phyloP scores from a whole-genome alignment of 2,888 invertebrate species.

The Arrhopalites spinosus region DNA sequence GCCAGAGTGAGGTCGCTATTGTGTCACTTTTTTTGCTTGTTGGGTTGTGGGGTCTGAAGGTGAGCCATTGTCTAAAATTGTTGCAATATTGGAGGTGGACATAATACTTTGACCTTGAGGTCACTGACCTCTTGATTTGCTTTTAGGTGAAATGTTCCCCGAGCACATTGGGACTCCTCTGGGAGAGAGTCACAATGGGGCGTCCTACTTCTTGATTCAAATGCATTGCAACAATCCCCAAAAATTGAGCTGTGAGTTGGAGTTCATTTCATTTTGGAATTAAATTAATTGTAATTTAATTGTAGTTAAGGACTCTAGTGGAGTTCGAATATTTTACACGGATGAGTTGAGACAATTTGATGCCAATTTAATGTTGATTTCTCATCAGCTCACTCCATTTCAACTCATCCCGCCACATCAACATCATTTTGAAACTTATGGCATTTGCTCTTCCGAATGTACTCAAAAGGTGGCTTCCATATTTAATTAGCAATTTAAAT shows the following conservation, averaged over 20 bases:
- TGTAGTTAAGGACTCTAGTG: constrained; percentile 74
- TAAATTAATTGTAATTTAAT: too few species aligned
- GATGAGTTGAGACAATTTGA: constrained; percentile 74
- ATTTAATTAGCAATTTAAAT: too few species aligned
- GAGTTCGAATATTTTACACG: constrained; percentile 78
- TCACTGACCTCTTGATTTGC: too few species aligned
- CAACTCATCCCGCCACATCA: constrained; percentile 84
- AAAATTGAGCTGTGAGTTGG: too few species aligned
- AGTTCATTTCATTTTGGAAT: too few species aligned
- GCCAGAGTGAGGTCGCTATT: constrained; percentile 74
- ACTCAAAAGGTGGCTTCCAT: constrained; percentile 70
- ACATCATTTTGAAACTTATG: constrained; percentile 77
- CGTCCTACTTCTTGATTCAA: too few species aligned
- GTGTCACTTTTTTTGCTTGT: constrained; percentile 79
- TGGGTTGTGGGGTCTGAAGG: constrained; percentile 86
- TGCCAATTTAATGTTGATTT: constrained; percentile 78
- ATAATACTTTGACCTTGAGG: too few species aligned
- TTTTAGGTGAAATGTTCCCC: constrained; percentile 58
- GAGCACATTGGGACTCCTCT: too few species aligned
- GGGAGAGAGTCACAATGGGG: too few species aligned
- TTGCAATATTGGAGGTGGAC: too few species aligned
- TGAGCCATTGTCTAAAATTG: too few species aligned
- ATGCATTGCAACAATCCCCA: too few species aligned
- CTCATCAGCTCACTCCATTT: constrained; percentile 77
- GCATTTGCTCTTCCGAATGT: constrained; percentile 81